phyloP scores from a whole-genome alignment of 2,888 invertebrate genomes.

The Amiota minor region DNA sequence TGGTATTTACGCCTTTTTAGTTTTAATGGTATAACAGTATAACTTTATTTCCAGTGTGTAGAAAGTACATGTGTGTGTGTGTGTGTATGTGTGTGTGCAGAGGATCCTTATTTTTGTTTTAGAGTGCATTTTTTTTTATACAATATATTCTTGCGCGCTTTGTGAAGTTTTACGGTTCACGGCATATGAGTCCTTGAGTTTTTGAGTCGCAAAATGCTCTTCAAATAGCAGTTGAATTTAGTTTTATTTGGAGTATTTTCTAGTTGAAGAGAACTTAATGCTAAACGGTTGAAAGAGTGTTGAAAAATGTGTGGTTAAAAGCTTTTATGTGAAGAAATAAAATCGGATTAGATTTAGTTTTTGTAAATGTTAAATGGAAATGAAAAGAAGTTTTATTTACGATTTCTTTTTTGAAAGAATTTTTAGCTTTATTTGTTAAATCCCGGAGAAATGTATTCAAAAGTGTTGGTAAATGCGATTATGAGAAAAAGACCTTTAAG shows the following conservation, averaged over 20 bases:
- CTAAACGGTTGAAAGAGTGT: slow-evolving; percentile 1
- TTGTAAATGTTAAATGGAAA: no score
- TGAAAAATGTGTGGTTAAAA: slow-evolving; percentile 4
- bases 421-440: no score
- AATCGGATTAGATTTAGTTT: no score
- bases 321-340: background rate
- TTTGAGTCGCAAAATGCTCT: slow-evolving; percentile 3
- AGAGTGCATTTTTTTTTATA: no score
- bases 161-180: slow-evolving; percentile 18
- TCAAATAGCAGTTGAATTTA: slow-evolving; percentile 17
- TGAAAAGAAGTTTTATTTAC: no score
- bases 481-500: no score
- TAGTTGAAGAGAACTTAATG: background rate
- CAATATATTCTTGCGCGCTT: background rate
- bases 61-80: background rate
- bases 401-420: no score
- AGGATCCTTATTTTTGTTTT: no score
- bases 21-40: slow-evolving; percentile 24
- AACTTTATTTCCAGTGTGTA: slow-evolving; percentile 23
- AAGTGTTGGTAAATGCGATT: no score
- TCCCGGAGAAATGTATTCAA: no score
- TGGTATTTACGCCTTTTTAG: slow-evolving; percentile 20
- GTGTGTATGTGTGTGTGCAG: no score
- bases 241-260: slow-evolving; percentile 5
- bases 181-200: background rate